Base-by-base conservation (phyloP, 92 coral and sea anemone genomes). In the Blastomussa wellsi region DNA sequence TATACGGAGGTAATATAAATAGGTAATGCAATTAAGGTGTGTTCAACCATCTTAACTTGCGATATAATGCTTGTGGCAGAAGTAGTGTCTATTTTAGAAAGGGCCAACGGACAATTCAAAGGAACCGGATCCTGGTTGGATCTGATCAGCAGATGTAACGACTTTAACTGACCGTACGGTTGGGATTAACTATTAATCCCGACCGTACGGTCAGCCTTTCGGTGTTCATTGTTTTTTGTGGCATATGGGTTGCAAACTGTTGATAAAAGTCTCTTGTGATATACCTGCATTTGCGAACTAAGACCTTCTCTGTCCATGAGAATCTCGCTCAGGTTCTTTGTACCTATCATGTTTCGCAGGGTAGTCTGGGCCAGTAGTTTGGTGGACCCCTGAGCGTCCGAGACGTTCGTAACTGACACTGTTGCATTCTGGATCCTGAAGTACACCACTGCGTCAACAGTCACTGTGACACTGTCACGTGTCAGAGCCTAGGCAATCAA, bases 371-470 rank as follows among this genome's bases (percentile, higher is more conserved):
- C 98, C 84, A 96, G 88, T 20, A 96, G 97, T 83, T 90, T 90
- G 37, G 99, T 96, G 24, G 99, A 96, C 29, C 87, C 97, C 75
- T 82, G 94, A 14, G 96, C 99, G 76, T 96, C 94, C 38, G 80
- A 79, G 66, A 96, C 95, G 85, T 96, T 96, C 16, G 99, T 94
- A 26, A 96, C 93, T 14, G 99, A 96, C 60, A 96, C 94, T 38
- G 97, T 96, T 24, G 99, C 99, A 86, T 95, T 96, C 77, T 93
- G 88, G 76, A 96, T 90, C 91, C 98, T 92, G 92, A 96, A 96
- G 85, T 95, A 96, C 16, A 96, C 99, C 71, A 95, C 99, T 32
- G 99, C 99, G 53, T 96, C 99, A 47, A 96, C 99, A 14, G 99
- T 96, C n/a, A 96, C 98, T 7, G 99, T 96, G 76, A 96, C 99